Percentiles rank a stretch among this genome's conserved stretches.
phyloP scores from a whole-genome alignment of 1,140 invertebrate species.

The Zaprionus taronus region DNA sequence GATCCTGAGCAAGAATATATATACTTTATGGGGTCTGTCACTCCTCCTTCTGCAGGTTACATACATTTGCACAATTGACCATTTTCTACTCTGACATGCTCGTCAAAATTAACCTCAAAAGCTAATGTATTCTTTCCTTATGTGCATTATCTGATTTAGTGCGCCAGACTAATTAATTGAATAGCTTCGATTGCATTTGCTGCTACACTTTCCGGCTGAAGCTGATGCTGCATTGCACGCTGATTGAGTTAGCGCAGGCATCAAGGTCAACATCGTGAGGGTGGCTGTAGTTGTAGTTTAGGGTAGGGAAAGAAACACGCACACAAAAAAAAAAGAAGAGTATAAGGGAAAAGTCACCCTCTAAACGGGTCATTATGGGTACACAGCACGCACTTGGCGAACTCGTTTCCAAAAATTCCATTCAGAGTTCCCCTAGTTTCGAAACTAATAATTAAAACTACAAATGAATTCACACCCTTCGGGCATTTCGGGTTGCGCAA shows the following conservation, averaged over 20 bases:
- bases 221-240: conserved; percentile 1
- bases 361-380: conserved; percentile 39
- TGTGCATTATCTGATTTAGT: background rate
- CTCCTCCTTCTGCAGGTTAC: too few species aligned
- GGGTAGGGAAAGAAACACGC: background rate
- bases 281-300: background rate
- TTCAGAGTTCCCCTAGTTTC: conserved; percentile 3
- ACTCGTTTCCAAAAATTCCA: conserved; percentile 17
- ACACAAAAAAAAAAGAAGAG: conserved; percentile 1
- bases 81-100: background rate
- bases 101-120: background rate
- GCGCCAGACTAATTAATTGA: conserved; percentile 2
- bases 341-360: conserved; percentile 33
- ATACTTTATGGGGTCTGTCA: too few species aligned
- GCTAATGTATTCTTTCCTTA: background rate
- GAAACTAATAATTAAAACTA: conserved; percentile 75
- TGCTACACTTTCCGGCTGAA: conserved; percentile 2
- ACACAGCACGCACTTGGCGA: conserved; percentile 46
- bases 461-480: conserved; percentile 70
- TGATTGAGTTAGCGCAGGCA: conserved; percentile 37
- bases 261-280: conserved; percentile 39
- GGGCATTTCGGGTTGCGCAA: conserved; percentile 1
- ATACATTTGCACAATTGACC: too few species aligned
- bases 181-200: conserved; percentile 21
- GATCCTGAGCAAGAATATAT: too few species aligned